Base-by-base conservation (phyloP, 2,113 vertebrate genomes). In the Hypanus sabinus region DNA sequence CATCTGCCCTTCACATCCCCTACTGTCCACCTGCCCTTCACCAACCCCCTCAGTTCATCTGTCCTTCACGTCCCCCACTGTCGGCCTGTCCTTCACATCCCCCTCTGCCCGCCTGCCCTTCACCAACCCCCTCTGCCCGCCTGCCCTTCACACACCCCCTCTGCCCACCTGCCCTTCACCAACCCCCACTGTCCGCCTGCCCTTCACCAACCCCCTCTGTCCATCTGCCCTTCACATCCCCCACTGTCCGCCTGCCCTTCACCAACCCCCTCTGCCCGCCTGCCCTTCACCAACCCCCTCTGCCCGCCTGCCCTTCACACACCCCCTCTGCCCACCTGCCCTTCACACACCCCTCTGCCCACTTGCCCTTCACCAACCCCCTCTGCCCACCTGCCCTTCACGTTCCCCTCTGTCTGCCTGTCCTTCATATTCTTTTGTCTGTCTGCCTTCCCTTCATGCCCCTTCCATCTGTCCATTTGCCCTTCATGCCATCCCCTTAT, bases 1-100 rank as follows among this genome's bases (percentile, higher is more conserved):
- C 36, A 3, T 46, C 46, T 46, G 46, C 55, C 94, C 94, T 94
- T 93, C 94, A 38, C 92, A 71, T 88, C 60, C 73, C 20, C 94
- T 90, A n/a, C 4, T 36, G 1, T 10, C 16, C 38, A 36, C 16
- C n/a, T 20, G 46, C 38, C 70, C 38, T 5, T n/a, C n/a, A n/a
- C n/a, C n/a, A n/a, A n/a, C 14, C 4, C 14, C 75, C 60, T 11
- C 11, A n/a, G 0, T 60, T 7, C 83, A 18, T 36, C 70, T 11
- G 2, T 20, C 80, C 0, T 65, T 18, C 9, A 10, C 1, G 0
- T 8, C 65, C 57, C 30, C 57, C 60, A 0, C 27, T 12, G 71
- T 95, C 6, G n/a, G 24, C 33, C 5, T 6, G 55, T 18, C 77
- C 14, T 9, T 0, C 9, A 10, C 94, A 62, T 33, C 57, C 30